Conservation (phyloP, 2,888 invertebrate species). For the Euclidia mi region DNA sequence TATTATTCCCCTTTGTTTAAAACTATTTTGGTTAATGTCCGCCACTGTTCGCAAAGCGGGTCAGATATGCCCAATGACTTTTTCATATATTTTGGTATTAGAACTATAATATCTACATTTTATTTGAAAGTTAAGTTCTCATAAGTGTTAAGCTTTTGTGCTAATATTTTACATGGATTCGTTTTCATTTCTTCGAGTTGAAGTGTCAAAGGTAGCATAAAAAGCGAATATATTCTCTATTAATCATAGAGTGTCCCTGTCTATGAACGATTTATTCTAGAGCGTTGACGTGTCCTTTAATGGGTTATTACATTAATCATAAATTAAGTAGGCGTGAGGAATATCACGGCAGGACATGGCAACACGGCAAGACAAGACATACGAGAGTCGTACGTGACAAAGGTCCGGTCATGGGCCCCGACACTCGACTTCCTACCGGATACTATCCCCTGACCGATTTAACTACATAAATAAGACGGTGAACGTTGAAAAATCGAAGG, state of each 20-base stretch:
- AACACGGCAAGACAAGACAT: slow-evolving; percentile 51
- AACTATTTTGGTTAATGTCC: too few species aligned
- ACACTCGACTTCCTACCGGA: slow-evolving; percentile 58
- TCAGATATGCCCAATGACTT: too few species aligned
- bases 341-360: slow-evolving; percentile 40
- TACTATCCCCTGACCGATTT: slow-evolving; percentile 55
- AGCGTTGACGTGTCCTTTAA: slow-evolving; percentile 41
- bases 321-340: slow-evolving; percentile 51
- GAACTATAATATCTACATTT: slow-evolving; percentile 20
- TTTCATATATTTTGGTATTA: slow-evolving; percentile 22
- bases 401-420: slow-evolving; percentile 67
- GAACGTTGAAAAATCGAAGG: slow-evolving; percentile 39
- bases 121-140: slow-evolving; percentile 18
- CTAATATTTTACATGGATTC: too few species aligned
- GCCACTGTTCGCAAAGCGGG: too few species aligned
- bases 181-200: too few species aligned
- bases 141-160: too few species aligned
- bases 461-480: slow-evolving; percentile 39
- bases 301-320: slow-evolving; percentile 51
- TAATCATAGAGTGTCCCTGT: slow-evolving; percentile 28
- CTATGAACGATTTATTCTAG: slow-evolving; percentile 34
- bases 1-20: too few species aligned
- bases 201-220: neutral
- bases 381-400: slow-evolving; percentile 55
- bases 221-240: slow-evolving; percentile 5